Conservation (phyloP, 2,113 vertebrate genomes). For the Malurus cyaneus region DNA sequence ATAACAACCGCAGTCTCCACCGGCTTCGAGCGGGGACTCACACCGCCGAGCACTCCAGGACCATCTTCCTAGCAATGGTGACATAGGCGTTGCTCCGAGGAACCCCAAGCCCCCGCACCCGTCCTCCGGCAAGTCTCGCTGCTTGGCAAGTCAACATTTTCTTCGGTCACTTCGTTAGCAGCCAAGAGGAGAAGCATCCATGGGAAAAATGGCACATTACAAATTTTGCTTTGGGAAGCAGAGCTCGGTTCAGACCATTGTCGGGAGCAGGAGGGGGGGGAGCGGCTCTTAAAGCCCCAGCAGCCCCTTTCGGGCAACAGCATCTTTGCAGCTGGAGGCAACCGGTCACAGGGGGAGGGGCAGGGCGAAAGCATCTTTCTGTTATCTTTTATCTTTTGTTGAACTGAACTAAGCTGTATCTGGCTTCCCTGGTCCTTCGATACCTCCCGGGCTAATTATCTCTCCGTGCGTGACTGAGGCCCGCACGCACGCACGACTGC, state of each 20-base stretch:
- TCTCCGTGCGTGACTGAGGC: background rate
- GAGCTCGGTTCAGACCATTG: slow-evolving; percentile 94
- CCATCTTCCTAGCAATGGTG: slow-evolving; percentile 70
- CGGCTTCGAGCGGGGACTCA: slow-evolving; percentile 68
- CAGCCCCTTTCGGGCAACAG: slow-evolving; percentile 62
- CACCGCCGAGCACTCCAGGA: slow-evolving; percentile 71
- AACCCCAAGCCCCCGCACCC: slow-evolving; percentile 43
- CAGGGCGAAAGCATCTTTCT: background rate
- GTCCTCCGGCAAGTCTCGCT: slow-evolving; percentile 49
- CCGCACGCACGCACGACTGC: background rate
- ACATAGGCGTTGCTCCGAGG: slow-evolving; percentile 63
- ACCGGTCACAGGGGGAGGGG: background rate
- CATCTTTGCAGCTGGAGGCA: slow-evolving; percentile 55
- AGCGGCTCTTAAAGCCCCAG: slow-evolving; percentile 90
- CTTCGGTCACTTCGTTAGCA: slow-evolving; percentile 72
- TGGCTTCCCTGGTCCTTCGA: background rate
- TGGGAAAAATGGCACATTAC: slow-evolving; percentile 93
- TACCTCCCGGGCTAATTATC: background rate
- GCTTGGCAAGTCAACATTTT: slow-evolving; percentile 73
- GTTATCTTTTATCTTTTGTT: slow-evolving; percentile 29
- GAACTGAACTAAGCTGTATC: background rate
- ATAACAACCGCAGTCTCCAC: slow-evolving; percentile 82
- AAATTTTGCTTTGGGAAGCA: slow-evolving; percentile 90
- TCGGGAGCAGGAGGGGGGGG: slow-evolving; percentile 73
- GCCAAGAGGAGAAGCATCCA: slow-evolving; percentile 74